These are phyloP conservation scores for Helicorthomorpha holstii DNA, from an alignment of 1,140 invertebrate genomes.

Conservation along the genomic window DNA sequence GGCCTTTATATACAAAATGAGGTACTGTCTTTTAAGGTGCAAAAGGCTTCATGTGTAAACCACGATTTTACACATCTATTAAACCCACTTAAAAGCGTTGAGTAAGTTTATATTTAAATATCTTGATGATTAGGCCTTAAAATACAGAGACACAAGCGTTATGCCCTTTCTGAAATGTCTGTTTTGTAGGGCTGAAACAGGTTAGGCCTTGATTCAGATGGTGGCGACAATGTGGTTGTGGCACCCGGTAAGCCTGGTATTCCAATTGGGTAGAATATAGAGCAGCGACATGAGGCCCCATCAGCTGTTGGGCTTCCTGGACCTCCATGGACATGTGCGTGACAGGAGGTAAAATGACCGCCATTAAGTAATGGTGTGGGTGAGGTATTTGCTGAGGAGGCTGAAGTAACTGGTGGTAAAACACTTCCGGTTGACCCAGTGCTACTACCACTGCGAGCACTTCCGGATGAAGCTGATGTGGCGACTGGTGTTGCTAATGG, in stretches of 20 bases:
- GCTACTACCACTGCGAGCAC: neutral
- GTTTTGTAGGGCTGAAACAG: constrained; percentile 17
- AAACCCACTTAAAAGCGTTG: too few species aligned
- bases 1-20: too few species aligned
- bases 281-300: constrained; percentile 8
- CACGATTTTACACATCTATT: too few species aligned
- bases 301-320: constrained; percentile 8
- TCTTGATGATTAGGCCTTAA: too few species aligned
- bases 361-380: constrained; percentile 5
- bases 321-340: neutral
- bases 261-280: constrained; percentile 8
- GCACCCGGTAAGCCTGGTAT: neutral
- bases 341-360: constrained; percentile 9
- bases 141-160: too few species aligned
- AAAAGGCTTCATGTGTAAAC: too few species aligned
- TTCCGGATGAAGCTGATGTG: neutral
- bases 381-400: constrained; percentile 3
- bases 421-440: neutral
- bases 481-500: neutral
- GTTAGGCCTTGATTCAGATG: constrained; percentile 5
- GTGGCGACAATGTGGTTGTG: neutral
- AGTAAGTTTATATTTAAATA: too few species aligned
- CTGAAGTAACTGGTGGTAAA: constrained; percentile 2
- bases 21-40: too few species aligned
- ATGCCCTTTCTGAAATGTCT: constrained; percentile 11